phyloP scores from a whole-genome alignment of 2,113 vertebrate species.

The Fulica atra region DNA sequence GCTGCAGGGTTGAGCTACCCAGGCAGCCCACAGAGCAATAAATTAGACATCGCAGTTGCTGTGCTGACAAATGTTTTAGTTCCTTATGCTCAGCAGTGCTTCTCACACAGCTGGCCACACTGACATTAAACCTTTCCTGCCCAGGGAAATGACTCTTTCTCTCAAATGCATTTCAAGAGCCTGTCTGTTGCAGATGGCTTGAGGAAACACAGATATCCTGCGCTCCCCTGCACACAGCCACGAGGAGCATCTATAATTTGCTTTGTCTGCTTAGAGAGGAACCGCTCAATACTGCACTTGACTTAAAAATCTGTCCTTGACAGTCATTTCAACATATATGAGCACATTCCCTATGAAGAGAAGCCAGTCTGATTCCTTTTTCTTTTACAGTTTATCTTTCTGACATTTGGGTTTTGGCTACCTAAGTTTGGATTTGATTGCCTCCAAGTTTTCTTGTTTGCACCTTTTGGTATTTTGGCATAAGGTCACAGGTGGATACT shows the following conservation, averaged over 20 bases:
- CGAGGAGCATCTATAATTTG: not conserved
- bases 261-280: not conserved
- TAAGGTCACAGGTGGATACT: not conserved
- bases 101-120: not conserved
- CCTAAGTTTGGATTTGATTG: not conserved
- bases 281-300: not conserved
- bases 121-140: not conserved
- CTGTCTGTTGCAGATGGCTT: not conserved
- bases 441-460: not conserved
- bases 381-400: not conserved
- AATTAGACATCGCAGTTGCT: not conserved
- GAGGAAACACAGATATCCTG: not conserved
- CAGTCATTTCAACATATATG: not conserved
- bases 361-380: not conserved
- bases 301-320: not conserved
- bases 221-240: not conserved
- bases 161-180: not conserved
- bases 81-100: not conserved
- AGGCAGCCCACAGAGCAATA: slow-evolving; percentile 2
- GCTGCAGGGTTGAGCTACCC: not conserved
- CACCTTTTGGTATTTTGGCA: not conserved
- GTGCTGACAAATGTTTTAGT: not conserved
- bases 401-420: not conserved
- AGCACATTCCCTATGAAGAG: not conserved
- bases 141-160: not conserved